Percentiles rank a stretch among this genome's conserved stretches.
phyloP scores from a whole-genome alignment of 2,797 vertebrate genomes.

The Pseudotriccus pelzelni region DNA sequence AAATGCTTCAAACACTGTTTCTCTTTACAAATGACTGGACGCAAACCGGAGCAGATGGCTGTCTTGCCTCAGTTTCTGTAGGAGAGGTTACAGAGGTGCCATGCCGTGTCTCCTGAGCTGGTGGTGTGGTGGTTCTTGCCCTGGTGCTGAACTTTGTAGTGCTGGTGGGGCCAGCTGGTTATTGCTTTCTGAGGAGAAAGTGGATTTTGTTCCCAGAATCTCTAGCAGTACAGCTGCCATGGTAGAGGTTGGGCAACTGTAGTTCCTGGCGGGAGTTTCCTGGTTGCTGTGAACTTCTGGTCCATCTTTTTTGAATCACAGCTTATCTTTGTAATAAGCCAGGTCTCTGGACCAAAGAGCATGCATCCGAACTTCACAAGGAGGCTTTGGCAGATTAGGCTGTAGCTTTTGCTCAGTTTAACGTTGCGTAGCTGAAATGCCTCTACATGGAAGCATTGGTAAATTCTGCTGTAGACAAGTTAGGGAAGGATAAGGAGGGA shows the following conservation, averaged over 20 bases:
- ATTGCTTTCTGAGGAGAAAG: neutral
- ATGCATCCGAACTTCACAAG: neutral
- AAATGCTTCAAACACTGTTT: conserved; percentile 66
- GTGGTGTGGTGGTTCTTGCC: neutral
- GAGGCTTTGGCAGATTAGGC: conserved; percentile 21
- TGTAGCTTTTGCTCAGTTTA: conserved; percentile 23
- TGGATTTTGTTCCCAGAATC: neutral
- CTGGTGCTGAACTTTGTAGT: neutral
- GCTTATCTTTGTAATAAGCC: neutral
- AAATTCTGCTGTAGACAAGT: conserved; percentile 69
- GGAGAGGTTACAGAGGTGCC: neutral
- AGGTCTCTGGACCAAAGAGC: conserved; percentile 50
- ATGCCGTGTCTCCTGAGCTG: neutral
- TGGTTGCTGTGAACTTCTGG: neutral
- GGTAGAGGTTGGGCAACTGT: neutral
- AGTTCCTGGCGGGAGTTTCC: neutral
- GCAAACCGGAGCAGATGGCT: neutral
- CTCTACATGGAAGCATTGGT: conserved; percentile 59
- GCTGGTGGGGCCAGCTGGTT: neutral
- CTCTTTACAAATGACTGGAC: neutral
- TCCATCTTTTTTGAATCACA: neutral
- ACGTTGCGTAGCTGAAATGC: neutral
- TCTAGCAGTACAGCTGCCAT: fast-evolving
- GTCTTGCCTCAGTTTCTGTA: neutral
- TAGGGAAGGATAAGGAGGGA: conserved; percentile 4